Evolutionary conservation across 2,888 invertebrate genomes (phyloP).

Genomic region (Drosophila lutescens): DNA sequence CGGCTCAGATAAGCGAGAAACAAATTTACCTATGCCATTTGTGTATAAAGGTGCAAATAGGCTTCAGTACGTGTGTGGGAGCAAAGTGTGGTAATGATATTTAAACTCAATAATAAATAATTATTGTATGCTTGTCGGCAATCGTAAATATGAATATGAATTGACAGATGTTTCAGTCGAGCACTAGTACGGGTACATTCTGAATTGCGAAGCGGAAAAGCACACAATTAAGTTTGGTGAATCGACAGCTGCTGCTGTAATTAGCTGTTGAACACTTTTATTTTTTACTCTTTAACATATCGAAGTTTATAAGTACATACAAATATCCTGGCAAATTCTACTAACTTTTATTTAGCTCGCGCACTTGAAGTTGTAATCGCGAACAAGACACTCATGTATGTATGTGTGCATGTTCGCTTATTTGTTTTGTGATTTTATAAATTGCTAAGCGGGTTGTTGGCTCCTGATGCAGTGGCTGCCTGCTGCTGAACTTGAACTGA

Average conservation of each 20-base stretch:
- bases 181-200: not conserved
- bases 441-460: slow-evolving; percentile 50
- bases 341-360: not conserved
- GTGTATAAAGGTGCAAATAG: slow-evolving; percentile 16
- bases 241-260: slow-evolving; percentile 17
- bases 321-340: slow-evolving; percentile 11
- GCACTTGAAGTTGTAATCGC: slow-evolving; percentile 5
- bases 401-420: slow-evolving; percentile 1
- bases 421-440: slow-evolving; percentile 19
- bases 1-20: slow-evolving; percentile 9
- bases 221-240: slow-evolving; percentile 1
- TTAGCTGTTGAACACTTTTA: slow-evolving; percentile 3
- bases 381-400: not conserved
- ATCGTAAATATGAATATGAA: not conserved
- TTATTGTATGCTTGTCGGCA: not conserved
- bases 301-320: not conserved
- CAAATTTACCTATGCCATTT: slow-evolving; percentile 8
- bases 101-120: slow-evolving; percentile 7
- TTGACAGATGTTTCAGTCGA: slow-evolving; percentile 27
- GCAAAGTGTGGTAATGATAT: not conserved
- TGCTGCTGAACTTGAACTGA: slow-evolving; percentile 59
- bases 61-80: not conserved
- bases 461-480: slow-evolving; percentile 44
- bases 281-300: not conserved
- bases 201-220: slow-evolving; percentile 21